Conservation (phyloP, 2,113 vertebrate species). For the Tretioscincus oriximinensis region DNA sequence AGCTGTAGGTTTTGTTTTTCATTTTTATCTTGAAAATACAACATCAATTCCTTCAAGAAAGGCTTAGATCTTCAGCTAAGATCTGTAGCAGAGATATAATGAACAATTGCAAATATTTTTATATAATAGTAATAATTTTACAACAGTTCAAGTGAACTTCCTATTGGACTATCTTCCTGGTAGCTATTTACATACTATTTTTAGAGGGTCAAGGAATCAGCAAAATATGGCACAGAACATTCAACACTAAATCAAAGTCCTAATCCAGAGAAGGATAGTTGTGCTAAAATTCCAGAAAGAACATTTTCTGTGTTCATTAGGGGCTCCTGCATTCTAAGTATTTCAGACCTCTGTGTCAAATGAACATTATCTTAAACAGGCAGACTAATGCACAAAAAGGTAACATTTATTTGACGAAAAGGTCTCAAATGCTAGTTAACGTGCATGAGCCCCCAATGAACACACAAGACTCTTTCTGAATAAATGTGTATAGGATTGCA, state of each 20-base stretch:
- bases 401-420: no score
- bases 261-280: background rate
- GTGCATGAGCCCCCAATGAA: background rate
- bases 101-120: conserved; percentile 57
- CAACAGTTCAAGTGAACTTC: conserved; percentile 58
- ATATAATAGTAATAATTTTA: conserved; percentile 49
- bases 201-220: conserved; percentile 24
- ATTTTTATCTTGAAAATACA: conserved; percentile 66
- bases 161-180: conserved; percentile 57
- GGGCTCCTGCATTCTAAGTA: no score
- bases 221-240: conserved; percentile 52
- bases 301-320: no score
- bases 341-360: no score
- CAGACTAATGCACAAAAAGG: no score
- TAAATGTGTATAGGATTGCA: background rate
- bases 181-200: conserved; percentile 67
- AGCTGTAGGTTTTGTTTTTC: conserved; percentile 46
- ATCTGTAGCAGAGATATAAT: conserved; percentile 60
- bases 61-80: conserved; percentile 42
- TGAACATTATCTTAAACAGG: no score
- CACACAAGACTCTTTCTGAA: background rate
- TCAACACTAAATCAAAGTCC: conserved; percentile 33
- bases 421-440: no score
- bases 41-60: conserved; percentile 67
- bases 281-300: background rate